Evolutionary conservation across 2,113 vertebrate species (phyloP).

Genomic region (Pelodiscus sinensis): DNA sequence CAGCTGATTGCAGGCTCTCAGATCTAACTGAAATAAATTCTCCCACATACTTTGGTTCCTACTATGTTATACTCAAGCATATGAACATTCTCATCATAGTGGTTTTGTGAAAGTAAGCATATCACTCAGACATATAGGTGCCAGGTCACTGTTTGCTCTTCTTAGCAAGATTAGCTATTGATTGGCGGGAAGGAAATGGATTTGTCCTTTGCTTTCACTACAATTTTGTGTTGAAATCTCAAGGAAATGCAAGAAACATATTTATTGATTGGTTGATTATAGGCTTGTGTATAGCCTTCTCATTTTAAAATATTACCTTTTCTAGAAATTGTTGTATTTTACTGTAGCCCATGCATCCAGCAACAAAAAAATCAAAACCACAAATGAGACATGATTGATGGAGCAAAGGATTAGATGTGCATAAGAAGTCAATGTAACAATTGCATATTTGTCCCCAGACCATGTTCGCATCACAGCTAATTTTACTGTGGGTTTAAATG

Average conservation of each 20-base stretch:
- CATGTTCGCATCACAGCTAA: background rate
- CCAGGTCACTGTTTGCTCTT: constrained; percentile 7
- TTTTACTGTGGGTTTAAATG: constrained; percentile 5
- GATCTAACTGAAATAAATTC: constrained; percentile 12
- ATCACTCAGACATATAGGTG: background rate
- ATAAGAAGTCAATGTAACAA: background rate
- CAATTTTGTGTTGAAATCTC: constrained; percentile 6
- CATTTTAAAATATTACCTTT: constrained; percentile 39
- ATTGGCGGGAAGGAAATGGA: background rate
- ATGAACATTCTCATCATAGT: background rate
- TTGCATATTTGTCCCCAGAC: background rate
- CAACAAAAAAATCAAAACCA: background rate
- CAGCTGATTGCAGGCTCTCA: background rate
- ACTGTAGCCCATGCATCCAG: background rate
- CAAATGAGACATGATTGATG: background rate
- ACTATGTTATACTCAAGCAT: background rate
- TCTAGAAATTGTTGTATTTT: background rate
- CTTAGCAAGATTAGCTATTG: constrained; percentile 53
- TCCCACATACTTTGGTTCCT: background rate
- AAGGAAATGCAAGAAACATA: constrained; percentile 35
- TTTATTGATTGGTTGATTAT: constrained; percentile 49
- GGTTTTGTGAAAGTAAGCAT: constrained; percentile 1
- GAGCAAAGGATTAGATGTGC: background rate
- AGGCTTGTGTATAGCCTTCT: background rate
- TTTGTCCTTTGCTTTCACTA: constrained; percentile 18